Conservation (phyloP, 2,888 invertebrate genomes). For the Apotomis betuletana region DNA sequence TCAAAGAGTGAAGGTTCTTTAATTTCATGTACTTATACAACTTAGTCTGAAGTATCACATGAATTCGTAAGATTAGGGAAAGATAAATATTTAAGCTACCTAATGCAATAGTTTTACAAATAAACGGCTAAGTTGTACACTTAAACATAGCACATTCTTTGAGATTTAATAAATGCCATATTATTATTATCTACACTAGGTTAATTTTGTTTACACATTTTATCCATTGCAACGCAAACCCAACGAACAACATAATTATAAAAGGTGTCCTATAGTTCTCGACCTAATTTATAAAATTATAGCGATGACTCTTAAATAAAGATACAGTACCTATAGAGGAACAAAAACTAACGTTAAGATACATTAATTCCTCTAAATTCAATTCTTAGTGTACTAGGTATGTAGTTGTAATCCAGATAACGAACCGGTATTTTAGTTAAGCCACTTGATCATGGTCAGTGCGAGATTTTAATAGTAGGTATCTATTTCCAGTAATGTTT, state of each 20-base stretch:
- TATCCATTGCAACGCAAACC: constrained; percentile 46
- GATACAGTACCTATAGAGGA: constrained; percentile 6
- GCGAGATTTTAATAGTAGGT: neutral
- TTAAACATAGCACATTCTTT: constrained; percentile 53
- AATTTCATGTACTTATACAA: constrained; percentile 73
- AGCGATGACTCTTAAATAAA: constrained; percentile 28
- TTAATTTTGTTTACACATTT: constrained; percentile 48
- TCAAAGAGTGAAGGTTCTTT: constrained; percentile 67
- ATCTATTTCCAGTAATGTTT: constrained; percentile 4
- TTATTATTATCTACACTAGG: constrained; percentile 51
- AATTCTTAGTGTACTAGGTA: neutral
- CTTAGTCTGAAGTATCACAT: constrained; percentile 78
- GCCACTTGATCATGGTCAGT: constrained; percentile 25
- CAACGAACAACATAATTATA: constrained; percentile 40
- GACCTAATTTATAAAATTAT: constrained; percentile 3
- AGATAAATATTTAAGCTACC: constrained; percentile 68
- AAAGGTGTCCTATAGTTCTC: constrained; percentile 27
- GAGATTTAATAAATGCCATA: constrained; percentile 68
- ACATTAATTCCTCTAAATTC: constrained; percentile 9
- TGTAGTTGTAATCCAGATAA: too few species aligned
- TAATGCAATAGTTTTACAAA: constrained; percentile 56
- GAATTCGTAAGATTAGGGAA: constrained; percentile 64
- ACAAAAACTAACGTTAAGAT: neutral
- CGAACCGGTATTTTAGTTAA: constrained; percentile 17
- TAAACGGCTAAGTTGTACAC: constrained; percentile 62